Evolutionary conservation across 2,797 vertebrate species (phyloP).

Genomic region (Alectoris magna): DNA sequence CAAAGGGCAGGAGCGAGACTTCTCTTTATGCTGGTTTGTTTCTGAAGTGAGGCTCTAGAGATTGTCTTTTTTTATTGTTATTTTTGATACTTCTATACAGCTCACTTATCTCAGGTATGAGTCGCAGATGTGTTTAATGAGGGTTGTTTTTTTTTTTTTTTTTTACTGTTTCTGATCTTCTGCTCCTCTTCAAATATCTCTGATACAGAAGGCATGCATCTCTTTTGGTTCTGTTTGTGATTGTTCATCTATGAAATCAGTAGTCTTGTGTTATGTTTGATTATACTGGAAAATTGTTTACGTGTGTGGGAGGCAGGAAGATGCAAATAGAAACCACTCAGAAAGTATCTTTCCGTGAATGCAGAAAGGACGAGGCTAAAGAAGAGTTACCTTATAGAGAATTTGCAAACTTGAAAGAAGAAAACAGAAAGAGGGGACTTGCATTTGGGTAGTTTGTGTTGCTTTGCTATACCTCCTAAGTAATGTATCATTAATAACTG

Average conservation of each 20-base stretch:
- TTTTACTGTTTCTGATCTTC: background rate
- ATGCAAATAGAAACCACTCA: background rate
- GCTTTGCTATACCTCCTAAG: background rate
- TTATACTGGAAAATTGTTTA: background rate
- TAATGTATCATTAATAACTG: background rate
- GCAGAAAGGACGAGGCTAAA: background rate
- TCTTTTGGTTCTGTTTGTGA: background rate
- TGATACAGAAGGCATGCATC: accelerated
- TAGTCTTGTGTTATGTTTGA: background rate
- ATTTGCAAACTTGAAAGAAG: background rate
- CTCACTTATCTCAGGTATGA: background rate
- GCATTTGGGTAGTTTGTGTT: background rate
- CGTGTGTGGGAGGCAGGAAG: background rate
- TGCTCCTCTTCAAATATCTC: background rate
- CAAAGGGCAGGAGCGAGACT: background rate
- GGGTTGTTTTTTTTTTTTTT: background rate
- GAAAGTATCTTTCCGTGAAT: background rate
- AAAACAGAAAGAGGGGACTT: no score
- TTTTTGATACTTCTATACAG: background rate
- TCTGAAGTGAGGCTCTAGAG: slow-evolving; percentile 3
- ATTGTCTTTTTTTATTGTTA: background rate
- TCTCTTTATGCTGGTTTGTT: slow-evolving; percentile 15
- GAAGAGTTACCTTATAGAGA: background rate
- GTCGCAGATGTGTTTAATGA: background rate
- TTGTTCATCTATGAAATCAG: background rate